Percentiles rank a stretch among this genome's conserved stretches.
Evolutionary conservation across 2,113 vertebrate species (phyloP).

Genomic region (Ochotona curzoniae): DNA sequence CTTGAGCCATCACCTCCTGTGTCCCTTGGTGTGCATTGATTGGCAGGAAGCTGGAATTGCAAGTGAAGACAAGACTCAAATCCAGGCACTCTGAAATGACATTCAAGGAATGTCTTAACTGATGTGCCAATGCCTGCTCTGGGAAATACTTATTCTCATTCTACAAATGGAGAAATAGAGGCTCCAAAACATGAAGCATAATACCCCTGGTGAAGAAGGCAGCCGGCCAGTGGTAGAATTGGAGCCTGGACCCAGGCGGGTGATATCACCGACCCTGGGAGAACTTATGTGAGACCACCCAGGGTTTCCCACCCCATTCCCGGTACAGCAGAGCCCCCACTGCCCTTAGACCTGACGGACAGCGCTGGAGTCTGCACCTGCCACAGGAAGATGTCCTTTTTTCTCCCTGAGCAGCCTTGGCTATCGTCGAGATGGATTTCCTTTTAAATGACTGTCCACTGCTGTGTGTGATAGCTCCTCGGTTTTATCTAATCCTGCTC

Average conservation of each 20-base stretch:
- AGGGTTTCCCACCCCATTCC: too few species aligned
- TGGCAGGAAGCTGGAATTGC: too few species aligned
- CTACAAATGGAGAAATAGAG: neutral
- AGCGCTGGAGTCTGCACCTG: neutral
- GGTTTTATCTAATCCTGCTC: slow-evolving; percentile 73
- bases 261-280: neutral
- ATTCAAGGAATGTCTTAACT: too few species aligned
- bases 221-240: fast-evolving
- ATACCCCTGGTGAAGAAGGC: neutral
- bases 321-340: fast-evolving
- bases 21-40: too few species aligned
- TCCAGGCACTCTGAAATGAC: too few species aligned
- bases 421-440: neutral
- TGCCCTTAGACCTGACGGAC: neutral
- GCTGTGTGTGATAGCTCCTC: slow-evolving; percentile 39
- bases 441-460: slow-evolving; percentile 67
- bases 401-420: neutral
- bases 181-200: neutral
- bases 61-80: too few species aligned
- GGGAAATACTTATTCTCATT: neutral
- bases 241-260: too few species aligned
- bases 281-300: neutral
- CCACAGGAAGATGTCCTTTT: neutral
- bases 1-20: too few species aligned
- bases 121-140: too few species aligned